Evolutionary conservation across 1,140 invertebrate genomes (phyloP), one percentile per base, ranked within the genome.

Genomic region (Leptinotarsa defecta): DNA sequence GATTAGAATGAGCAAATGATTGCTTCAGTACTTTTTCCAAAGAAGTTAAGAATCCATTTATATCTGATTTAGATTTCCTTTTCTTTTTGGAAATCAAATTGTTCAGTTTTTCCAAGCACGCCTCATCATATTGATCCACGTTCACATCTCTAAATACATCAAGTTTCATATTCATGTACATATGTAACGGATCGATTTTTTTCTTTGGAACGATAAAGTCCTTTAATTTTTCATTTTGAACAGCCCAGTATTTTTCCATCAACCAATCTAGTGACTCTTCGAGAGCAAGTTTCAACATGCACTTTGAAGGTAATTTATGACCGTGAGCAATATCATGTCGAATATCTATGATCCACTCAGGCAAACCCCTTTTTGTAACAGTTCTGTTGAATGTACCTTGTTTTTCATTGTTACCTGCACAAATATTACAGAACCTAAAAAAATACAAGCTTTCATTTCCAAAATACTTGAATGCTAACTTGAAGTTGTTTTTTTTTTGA

Each of bases 321-420:
- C 73, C 77, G 76, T 84, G 83, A 43, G 82, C 82, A 34, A 83
- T 78, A 74, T 84, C 81, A 79, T 84, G 82, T 52, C 83, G 71
- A 19, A 84, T 68, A 68, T 77, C 78, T 48, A 83, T 78, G 34
- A 84, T 67, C 83, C 83, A 84, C 8, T 81, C 79, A 22, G 82
- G 81, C 19, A 83, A 72, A 22, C 78, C 78, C 72, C 79, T 82
- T 78, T 79, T 75, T 61, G 62, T n/a, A 19, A 79, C 80, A 2
- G 78, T 81, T 73, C 77, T 79, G 52, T 75, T 76, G 76, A 83
- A 83, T 20, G 76, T 77, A 11, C 81, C 81, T 77, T 84, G 83
- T 72, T 81, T 80, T 3, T 83, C 79, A 69, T 73, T 79, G 73
- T 78, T 79, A 17, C 79, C 79, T 24, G 81, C 80, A 75, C 81